phyloP scores from a whole-genome alignment of 1,140 invertebrate genomes.

The Temnothorax longispinosus region DNA sequence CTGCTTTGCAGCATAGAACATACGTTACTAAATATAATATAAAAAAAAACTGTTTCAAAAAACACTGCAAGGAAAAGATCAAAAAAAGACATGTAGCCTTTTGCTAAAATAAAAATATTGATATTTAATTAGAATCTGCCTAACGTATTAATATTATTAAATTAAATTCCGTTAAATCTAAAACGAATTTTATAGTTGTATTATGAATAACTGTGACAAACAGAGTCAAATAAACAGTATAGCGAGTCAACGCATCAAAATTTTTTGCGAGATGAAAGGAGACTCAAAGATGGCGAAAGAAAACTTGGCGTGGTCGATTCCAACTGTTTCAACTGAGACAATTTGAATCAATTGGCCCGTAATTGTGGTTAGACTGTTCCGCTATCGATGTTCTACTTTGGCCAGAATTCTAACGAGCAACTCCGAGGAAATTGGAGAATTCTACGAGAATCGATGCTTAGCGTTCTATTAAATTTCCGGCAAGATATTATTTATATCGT shows the following conservation, averaged over 20 bases:
- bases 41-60: not conserved
- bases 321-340: conserved; percentile 12
- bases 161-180: not conserved
- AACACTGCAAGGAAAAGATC: not conserved
- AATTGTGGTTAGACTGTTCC: conserved; percentile 56
- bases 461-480: not conserved
- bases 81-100: not conserved
- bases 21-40: not conserved
- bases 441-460: not conserved
- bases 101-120: not conserved
- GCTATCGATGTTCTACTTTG: conserved; percentile 35
- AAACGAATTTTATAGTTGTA: not conserved
- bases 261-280: not conserved
- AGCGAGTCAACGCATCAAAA: not conserved
- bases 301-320: not conserved
- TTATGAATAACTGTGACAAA: not conserved
- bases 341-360: conserved; percentile 66
- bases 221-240: not conserved
- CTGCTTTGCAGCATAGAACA: not conserved
- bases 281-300: not conserved
- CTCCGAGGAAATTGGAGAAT: conserved; percentile 32
- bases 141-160: not conserved
- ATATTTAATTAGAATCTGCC: not conserved
- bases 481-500: not conserved
- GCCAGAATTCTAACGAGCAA: conserved; percentile 37